Conservation (phyloP, 1,140 invertebrate species). For the Acyrthosiphon pisum region DNA sequence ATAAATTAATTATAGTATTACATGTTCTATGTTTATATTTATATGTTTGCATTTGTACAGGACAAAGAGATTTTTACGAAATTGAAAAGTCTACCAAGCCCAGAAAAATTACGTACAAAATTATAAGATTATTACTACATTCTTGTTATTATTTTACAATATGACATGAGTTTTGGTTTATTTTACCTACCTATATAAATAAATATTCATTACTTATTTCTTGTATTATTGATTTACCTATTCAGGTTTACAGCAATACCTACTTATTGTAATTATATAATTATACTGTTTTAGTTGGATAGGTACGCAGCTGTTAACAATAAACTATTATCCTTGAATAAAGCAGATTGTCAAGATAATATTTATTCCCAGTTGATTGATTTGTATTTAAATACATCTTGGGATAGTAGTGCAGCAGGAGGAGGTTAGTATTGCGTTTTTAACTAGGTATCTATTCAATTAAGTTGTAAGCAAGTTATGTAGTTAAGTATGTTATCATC, state of each 20-base stretch:
- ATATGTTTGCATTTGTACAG: not conserved
- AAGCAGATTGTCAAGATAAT: slow-evolving; percentile 76
- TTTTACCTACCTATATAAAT: too few species aligned
- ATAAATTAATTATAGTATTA: not conserved
- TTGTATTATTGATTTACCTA: not conserved
- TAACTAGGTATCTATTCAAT: not conserved
- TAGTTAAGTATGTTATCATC: too few species aligned
- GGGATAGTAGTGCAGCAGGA: slow-evolving; percentile 65
- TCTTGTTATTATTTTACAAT: not conserved
- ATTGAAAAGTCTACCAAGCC: not conserved
- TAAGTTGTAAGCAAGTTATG: not conserved
- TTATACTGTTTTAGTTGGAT: slow-evolving; percentile 36
- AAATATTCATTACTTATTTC: not conserved
- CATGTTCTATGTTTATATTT: too few species aligned
- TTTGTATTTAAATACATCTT: slow-evolving; percentile 73
- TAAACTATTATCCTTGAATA: not conserved
- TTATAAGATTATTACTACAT: not conserved
- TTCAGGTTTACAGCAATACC: not conserved
- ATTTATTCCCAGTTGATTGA: slow-evolving; percentile 81
- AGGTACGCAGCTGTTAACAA: slow-evolving; percentile 28
- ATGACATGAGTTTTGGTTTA: not conserved
- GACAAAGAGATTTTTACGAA: not conserved
- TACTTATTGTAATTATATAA: not conserved
- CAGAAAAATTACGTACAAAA: not conserved
- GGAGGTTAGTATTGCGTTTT: slow-evolving; percentile 28